phyloP scores from a whole-genome alignment of 2,113 vertebrate species.

The Phocoena phocoena region DNA sequence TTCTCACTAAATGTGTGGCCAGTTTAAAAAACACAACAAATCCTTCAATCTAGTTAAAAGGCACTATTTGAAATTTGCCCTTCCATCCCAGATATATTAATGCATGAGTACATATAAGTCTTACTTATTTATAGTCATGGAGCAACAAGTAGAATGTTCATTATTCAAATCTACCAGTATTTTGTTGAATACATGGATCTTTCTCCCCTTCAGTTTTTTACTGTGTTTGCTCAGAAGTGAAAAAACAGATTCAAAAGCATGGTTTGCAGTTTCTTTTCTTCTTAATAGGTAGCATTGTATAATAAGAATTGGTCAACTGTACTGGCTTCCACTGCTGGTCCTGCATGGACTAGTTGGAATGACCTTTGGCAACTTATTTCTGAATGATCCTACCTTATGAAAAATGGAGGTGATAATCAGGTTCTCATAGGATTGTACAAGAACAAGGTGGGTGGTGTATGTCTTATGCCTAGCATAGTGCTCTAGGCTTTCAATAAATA shows the following conservation, averaged over 20 bases:
- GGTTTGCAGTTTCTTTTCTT: background rate
- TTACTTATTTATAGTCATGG: constrained; percentile 21
- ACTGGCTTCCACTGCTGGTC: background rate
- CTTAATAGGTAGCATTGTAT: background rate
- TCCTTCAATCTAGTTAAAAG: background rate
- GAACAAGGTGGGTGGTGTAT: background rate
- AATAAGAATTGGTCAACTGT: background rate
- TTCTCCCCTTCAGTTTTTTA: background rate
- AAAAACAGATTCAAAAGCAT: background rate
- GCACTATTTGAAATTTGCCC: background rate
- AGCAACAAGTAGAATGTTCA: background rate
- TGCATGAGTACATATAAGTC: background rate
- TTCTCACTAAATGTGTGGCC: background rate
- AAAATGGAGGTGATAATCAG: background rate
- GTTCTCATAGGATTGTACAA: background rate
- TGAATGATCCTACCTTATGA: background rate
- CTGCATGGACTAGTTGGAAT: background rate
- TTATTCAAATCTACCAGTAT: background rate
- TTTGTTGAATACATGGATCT: background rate
- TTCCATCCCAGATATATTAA: background rate
- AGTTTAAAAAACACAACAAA: constrained; percentile 6
- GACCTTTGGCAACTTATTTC: background rate
- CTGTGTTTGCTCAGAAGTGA: background rate
- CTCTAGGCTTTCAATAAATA: background rate
- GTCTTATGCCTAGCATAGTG: too few relatives aligned